phyloP scores from a whole-genome alignment of 2,113 vertebrate species.

The Clupea harengus region DNA sequence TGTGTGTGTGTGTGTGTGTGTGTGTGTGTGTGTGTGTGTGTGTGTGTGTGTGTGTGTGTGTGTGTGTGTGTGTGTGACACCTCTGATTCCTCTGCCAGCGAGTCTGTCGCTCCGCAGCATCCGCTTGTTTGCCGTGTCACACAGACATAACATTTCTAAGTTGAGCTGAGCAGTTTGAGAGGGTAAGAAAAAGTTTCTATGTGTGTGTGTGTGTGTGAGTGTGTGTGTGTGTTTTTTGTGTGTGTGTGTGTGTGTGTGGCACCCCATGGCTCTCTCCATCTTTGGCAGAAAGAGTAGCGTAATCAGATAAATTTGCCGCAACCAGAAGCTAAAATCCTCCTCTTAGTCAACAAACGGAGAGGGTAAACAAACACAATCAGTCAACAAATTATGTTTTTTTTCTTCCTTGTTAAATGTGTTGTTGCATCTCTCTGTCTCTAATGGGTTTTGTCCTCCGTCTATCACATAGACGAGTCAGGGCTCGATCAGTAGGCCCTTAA shows the following conservation, averaged over 20 bases:
- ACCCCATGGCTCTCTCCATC: too few species aligned
- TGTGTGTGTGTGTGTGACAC: not conserved
- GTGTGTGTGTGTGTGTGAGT: not conserved
- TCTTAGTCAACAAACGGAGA: not conserved
- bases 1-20: not conserved
- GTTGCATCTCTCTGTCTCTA: not conserved
- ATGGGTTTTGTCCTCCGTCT: not conserved
- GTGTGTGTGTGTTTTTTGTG: not conserved
- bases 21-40: not conserved
- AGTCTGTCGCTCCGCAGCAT: too few species aligned
- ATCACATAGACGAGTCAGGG: too few species aligned
- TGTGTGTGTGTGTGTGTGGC: not conserved
- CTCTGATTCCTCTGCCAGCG: too few species aligned
- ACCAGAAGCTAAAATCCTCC: constrained; percentile 21
- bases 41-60: not conserved
- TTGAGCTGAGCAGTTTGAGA: too few species aligned
- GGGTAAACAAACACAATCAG: not conserved
- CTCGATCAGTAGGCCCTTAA: too few species aligned
- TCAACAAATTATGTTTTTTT: constrained; percentile 19
- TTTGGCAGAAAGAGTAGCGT: too few species aligned
- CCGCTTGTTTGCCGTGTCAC: too few species aligned
- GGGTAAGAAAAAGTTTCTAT: too few species aligned
- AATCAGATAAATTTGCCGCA: constrained; percentile 23
- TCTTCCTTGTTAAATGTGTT: not conserved
- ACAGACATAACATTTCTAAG: too few species aligned